Conservation (phyloP, 2,113 vertebrate species). For the Cettia cetti region DNA sequence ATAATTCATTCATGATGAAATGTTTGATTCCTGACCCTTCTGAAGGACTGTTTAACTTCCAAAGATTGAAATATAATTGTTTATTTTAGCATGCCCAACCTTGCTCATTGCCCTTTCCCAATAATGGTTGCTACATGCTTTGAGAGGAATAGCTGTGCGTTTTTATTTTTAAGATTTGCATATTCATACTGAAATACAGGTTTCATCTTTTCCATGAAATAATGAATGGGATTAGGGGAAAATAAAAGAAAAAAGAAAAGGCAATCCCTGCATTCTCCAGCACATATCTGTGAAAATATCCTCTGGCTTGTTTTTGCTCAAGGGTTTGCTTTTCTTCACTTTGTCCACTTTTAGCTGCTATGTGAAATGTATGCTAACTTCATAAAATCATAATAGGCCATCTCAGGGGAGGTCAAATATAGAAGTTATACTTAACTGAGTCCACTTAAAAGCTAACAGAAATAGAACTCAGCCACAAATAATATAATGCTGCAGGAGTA, state of each 20-base stretch:
- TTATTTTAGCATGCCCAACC: background rate
- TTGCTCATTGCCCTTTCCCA: background rate
- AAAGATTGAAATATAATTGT: background rate
- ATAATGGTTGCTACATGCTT: background rate
- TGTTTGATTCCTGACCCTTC: background rate
- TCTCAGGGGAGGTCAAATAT: constrained; percentile 33
- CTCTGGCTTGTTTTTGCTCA: background rate
- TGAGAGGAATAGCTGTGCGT: background rate
- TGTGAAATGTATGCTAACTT: background rate
- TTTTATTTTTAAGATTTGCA: background rate
- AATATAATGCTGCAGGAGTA: background rate
- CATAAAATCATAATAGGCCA: background rate
- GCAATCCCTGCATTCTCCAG: background rate
- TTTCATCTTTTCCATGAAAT: background rate
- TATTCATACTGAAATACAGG: background rate
- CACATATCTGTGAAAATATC: background rate
- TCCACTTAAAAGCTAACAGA: constrained; percentile 19
- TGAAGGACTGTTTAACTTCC: background rate
- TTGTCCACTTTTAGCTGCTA: background rate
- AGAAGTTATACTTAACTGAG: constrained; percentile 39
- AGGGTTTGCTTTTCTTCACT: background rate
- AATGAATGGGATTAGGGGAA: background rate
- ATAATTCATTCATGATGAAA: background rate
- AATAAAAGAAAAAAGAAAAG: accelerated
- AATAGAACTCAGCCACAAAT: constrained; percentile 51